These are phyloP conservation scores for Hoplostethus atlanticus DNA, from an alignment of 2,797 vertebrate genomes.

Conservation along the genomic window DNA sequence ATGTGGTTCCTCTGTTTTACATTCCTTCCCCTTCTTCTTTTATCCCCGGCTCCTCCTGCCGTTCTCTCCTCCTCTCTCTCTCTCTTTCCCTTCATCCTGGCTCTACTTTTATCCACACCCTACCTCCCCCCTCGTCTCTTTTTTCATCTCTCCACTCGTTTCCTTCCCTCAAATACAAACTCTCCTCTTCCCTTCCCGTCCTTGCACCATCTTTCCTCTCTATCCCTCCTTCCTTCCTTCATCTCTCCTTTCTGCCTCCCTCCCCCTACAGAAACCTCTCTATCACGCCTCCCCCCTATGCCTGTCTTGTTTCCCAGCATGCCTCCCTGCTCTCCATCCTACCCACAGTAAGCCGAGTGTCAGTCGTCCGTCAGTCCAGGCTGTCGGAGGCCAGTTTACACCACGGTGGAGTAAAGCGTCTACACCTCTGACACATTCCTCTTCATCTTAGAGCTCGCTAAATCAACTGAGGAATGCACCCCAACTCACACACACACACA, in stretches of 20 bases:
- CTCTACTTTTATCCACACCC: constrained; percentile 1
- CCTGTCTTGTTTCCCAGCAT: constrained; percentile 8
- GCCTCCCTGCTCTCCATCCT: constrained; percentile 53
- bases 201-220: constrained; percentile 6
- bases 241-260: background rate
- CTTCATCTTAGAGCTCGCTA: constrained; percentile 83
- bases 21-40: constrained; percentile 26
- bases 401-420: constrained; percentile 67
- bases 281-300: background rate
- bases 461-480: constrained; percentile 85
- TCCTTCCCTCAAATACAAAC: constrained; percentile 11
- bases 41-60: constrained; percentile 45
- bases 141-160: background rate
- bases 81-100: constrained; percentile 32
- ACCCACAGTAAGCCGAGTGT: constrained; percentile 65
- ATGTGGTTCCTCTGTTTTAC: constrained; percentile 31
- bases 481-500: constrained; percentile 52
- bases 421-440: constrained; percentile 84
- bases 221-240: background rate
- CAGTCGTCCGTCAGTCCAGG: constrained; percentile 66
- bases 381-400: constrained; percentile 66
- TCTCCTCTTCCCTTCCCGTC: constrained; percentile 33
- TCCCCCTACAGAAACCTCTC: constrained; percentile 10
- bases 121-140: background rate
- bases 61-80: constrained; percentile 33